phyloP scores from a whole-genome alignment of 2,113 vertebrate species.

The Pycnonotus jocosus region DNA sequence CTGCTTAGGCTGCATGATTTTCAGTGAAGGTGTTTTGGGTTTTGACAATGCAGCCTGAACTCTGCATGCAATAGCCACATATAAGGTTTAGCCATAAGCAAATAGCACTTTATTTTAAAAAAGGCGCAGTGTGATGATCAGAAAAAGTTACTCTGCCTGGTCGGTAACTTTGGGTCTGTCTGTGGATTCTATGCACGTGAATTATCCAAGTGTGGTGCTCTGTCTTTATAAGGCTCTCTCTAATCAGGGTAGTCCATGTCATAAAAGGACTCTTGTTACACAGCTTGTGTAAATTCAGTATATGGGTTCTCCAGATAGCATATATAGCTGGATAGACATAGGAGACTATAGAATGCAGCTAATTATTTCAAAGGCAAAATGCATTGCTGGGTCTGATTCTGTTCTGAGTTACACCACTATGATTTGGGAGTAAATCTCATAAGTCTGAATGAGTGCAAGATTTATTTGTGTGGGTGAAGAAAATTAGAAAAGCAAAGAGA shows the following conservation, averaged over 20 bases:
- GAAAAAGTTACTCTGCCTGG: neutral
- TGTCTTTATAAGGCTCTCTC: neutral
- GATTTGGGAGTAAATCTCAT: neutral
- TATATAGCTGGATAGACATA: neutral
- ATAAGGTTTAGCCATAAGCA: constrained; percentile 36
- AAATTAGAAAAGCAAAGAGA: neutral
- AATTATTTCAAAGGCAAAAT: neutral
- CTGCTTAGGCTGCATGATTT: constrained; percentile 63
- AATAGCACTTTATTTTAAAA: constrained; percentile 52
- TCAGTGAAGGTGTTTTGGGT: constrained; percentile 29
- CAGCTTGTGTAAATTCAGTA: neutral
- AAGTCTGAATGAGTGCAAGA: neutral
- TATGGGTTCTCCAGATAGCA: neutral
- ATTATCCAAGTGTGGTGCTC: constrained; percentile 24
- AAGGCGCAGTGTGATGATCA: neutral
- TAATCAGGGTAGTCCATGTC: neutral
- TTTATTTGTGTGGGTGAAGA: neutral
- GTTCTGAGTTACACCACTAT: neutral
- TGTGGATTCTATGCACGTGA: constrained; percentile 29
- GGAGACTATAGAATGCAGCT: neutral
- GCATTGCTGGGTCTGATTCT: constrained; percentile 37
- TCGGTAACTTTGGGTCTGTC: neutral
- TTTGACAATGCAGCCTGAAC: constrained; percentile 36
- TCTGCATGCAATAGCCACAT: constrained; percentile 55
- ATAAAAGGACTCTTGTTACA: neutral